A percentile compares a stretch with the other conserved stretches of the same genome.
Conservation (phyloP, 1,140 invertebrate genomes). For the Bactericera cockerelli region DNA sequence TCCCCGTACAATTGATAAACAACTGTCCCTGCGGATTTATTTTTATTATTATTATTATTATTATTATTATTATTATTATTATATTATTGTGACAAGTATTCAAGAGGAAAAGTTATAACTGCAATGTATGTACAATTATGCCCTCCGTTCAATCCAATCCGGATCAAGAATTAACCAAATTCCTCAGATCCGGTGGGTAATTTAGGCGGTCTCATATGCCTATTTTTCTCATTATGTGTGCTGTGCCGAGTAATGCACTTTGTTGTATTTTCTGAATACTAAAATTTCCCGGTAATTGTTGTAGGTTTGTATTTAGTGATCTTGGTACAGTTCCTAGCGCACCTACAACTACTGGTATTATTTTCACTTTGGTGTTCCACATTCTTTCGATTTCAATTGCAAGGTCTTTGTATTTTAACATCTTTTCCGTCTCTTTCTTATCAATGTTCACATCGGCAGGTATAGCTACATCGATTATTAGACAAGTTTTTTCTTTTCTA, state of each 20-base stretch:
- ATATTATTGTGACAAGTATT: too few relatives aligned
- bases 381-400: slow-evolving; percentile 11
- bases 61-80: too few relatives aligned
- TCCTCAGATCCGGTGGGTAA: too few relatives aligned
- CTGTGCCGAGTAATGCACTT: neutral
- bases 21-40: too few relatives aligned
- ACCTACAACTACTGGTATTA: neutral
- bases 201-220: too few relatives aligned
- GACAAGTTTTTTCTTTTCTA: neutral
- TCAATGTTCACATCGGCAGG: neutral
- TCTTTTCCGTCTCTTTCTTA: slow-evolving; percentile 6
- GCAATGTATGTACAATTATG: too few relatives aligned
- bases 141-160: too few relatives aligned
- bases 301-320: neutral
- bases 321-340: neutral
- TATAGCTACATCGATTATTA: neutral
- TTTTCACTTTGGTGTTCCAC: neutral
- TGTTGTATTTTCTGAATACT: neutral
- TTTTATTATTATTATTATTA: too few relatives aligned
- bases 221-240: too few relatives aligned
- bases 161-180: too few relatives aligned
- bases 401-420: neutral
- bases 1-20: too few relatives aligned
- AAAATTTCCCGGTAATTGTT: neutral
- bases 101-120: too few relatives aligned